These are phyloP conservation scores for Thalassaphorura encarpata DNA, from an alignment of 1,140 invertebrate genomes.

Conservation along the genomic window DNA sequence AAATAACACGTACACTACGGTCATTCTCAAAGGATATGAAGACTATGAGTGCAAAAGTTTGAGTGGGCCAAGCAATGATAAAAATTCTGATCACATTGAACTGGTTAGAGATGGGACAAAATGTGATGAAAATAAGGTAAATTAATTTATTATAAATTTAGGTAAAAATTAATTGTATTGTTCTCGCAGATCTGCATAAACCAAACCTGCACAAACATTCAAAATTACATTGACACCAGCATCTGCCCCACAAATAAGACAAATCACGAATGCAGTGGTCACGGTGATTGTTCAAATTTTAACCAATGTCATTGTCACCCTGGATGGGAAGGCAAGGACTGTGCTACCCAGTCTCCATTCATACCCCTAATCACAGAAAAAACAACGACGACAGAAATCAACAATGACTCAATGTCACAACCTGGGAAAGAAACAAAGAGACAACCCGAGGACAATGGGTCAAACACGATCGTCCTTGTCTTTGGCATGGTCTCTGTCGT, in stretches of 20 bases:
- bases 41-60: slow-evolving; percentile 84
- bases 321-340: slow-evolving; percentile 82
- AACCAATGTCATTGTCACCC: slow-evolving; percentile 82
- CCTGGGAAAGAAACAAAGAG: slow-evolving; percentile 11
- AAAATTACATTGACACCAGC: slow-evolving; percentile 66
- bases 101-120: slow-evolving; percentile 79
- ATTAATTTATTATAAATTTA: slow-evolving; percentile 16
- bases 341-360: slow-evolving; percentile 45
- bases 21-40: slow-evolving; percentile 68
- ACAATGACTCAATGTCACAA: slow-evolving; percentile 32
- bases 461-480: slow-evolving; percentile 91
- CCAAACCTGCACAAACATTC: slow-evolving; percentile 76
- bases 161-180: background rate
- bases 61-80: slow-evolving; percentile 49
- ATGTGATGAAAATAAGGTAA: slow-evolving; percentile 75
- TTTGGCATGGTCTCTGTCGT: slow-evolving; percentile 95
- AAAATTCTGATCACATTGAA: slow-evolving; percentile 57
- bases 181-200: slow-evolving; percentile 69
- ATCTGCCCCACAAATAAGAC: slow-evolving; percentile 82
- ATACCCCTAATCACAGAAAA: slow-evolving; percentile 33
- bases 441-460: slow-evolving; percentile 66
- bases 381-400: slow-evolving; percentile 36
- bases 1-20: slow-evolving; percentile 70
- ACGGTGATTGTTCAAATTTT: slow-evolving; percentile 87
- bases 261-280: slow-evolving; percentile 79